A percentile compares a stretch with the other conserved stretches of the same genome.
These are phyloP conservation scores for Perca flavescens DNA, from an alignment of 2,113 vertebrate species.

Conservation along the genomic window DNA sequence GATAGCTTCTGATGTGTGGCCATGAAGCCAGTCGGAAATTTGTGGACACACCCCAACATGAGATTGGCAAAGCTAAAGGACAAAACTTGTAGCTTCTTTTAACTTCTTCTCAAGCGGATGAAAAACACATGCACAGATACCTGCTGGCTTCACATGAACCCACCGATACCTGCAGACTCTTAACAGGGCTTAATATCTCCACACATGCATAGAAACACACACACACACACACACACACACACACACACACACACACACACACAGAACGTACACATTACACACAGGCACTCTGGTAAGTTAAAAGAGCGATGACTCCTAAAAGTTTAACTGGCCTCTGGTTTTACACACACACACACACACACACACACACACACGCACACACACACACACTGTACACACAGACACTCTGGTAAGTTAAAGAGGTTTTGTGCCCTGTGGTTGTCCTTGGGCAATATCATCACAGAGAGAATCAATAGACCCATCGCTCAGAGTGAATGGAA, in stretches of 20 bases:
- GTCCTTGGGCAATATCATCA: slow-evolving; percentile 81
- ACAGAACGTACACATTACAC: neutral
- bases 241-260: neutral
- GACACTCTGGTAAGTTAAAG: slow-evolving; percentile 56
- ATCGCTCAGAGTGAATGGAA: slow-evolving; percentile 74
- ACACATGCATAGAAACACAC: slow-evolving; percentile 1
- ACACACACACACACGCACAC: slow-evolving; percentile 18
- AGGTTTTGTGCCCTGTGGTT: slow-evolving; percentile 72
- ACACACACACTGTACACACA: slow-evolving; percentile 33
- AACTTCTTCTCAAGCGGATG: slow-evolving; percentile 16
- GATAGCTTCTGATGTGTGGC: slow-evolving; percentile 65
- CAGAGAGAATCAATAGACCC: slow-evolving; percentile 80
- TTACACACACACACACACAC: slow-evolving; percentile 34
- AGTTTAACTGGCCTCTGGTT: slow-evolving; percentile 59
- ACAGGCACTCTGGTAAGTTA: neutral
- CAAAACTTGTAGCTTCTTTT: slow-evolving; percentile 32
- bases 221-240: slow-evolving; percentile 1
- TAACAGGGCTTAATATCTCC: neutral
- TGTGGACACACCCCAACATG: slow-evolving; percentile 33
- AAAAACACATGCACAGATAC: slow-evolving; percentile 12
- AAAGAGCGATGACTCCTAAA: slow-evolving; percentile 45
- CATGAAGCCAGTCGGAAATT: slow-evolving; percentile 51
- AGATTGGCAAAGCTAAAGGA: slow-evolving; percentile 33
- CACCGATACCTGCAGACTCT: slow-evolving; percentile 3
- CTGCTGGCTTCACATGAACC: slow-evolving; percentile 4